A percentile compares a stretch with the other conserved stretches of the same genome.
These are phyloP conservation scores for Erebia aethiops DNA, from an alignment of 2,888 invertebrate genomes.

Conservation along the genomic window DNA sequence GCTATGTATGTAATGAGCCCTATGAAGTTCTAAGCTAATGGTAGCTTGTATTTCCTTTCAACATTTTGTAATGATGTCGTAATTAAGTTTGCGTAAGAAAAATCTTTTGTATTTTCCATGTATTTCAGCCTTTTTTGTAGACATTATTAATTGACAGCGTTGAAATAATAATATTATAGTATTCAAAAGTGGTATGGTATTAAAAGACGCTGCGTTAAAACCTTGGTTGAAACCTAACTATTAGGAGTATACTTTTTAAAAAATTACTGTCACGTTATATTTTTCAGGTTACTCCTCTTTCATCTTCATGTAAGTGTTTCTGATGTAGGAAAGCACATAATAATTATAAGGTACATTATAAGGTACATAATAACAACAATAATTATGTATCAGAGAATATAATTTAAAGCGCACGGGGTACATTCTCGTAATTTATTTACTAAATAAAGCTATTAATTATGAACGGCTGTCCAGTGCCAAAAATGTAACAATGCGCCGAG, in stretches of 20 bases:
- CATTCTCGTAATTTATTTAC: conserved; percentile 8
- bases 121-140: neutral
- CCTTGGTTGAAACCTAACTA: too few relatives aligned
- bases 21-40: conserved; percentile 24
- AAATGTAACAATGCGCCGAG: conserved; percentile 53
- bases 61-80: neutral
- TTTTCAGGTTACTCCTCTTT: too few relatives aligned
- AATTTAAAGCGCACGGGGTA: neutral
- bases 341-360: too few relatives aligned
- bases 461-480: conserved; percentile 27
- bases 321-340: too few relatives aligned
- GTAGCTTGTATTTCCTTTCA: conserved; percentile 12
- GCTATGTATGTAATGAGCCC: conserved; percentile 33
- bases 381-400: neutral
- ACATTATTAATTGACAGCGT: neutral
- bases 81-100: conserved; percentile 2
- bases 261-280: too few relatives aligned
- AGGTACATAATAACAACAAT: neutral
- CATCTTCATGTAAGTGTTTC: too few relatives aligned
- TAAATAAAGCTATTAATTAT: conserved; percentile 29
- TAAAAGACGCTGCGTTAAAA: too few relatives aligned
- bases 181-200: too few relatives aligned
- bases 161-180: too few relatives aligned
- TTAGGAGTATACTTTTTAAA: too few relatives aligned
- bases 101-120: neutral